Evolutionary conservation across 2,113 vertebrate species (phyloP).

Genomic region (Pandion haliaetus): DNA sequence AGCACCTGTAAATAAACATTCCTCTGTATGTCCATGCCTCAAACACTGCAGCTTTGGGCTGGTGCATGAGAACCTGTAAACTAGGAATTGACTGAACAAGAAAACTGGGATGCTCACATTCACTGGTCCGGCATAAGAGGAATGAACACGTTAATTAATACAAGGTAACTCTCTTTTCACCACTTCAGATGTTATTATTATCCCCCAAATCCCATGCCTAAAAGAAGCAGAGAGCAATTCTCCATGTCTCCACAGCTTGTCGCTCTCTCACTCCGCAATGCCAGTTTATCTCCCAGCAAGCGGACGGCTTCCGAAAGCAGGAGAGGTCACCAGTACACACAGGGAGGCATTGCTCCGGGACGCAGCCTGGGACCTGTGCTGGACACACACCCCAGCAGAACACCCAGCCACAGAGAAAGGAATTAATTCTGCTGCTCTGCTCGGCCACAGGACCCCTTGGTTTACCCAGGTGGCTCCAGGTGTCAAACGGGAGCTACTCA

Average conservation of each 20-base stretch:
- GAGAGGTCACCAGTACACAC: fast-evolving
- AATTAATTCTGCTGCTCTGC: neutral
- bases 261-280: neutral
- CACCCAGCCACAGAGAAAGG: neutral
- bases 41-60: neutral
- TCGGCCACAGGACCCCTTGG: fast-evolving
- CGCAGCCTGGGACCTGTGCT: fast-evolving
- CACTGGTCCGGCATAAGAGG: neutral
- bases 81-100: neutral
- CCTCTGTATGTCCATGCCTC: fast-evolving
- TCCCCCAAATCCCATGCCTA: fast-evolving
- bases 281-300: fast-evolving
- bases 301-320: neutral
- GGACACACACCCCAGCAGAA: neutral
- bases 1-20: neutral
- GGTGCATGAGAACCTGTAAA: neutral
- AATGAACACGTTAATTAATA: neutral
- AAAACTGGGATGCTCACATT: neutral
- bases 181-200: neutral
- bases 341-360: neutral
- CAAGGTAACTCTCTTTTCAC: neutral
- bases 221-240: neutral
- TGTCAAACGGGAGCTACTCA: neutral
- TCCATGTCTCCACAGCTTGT: neutral
- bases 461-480: neutral